Conservation (phyloP, 2,888 invertebrate species). For the Dolichomitus sp. region DNA sequence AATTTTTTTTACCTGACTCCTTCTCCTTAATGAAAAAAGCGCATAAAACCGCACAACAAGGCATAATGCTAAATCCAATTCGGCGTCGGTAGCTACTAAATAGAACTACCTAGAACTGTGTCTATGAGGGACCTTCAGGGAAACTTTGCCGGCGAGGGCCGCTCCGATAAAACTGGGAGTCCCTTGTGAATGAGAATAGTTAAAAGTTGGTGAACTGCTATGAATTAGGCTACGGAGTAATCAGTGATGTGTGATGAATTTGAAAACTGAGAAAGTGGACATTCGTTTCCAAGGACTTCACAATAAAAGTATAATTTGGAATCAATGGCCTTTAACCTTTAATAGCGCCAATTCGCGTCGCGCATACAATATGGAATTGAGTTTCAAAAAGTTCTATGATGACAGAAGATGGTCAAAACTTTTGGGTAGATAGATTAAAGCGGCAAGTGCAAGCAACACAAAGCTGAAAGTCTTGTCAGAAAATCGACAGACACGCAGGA, state of each 20-base stretch:
- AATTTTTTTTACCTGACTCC: too few relatives aligned
- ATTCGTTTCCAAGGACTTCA: not conserved
- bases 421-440: not conserved
- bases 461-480: not conserved
- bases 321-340: not conserved
- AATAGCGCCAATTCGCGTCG: not conserved
- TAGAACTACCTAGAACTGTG: constrained; percentile 23
- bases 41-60: not conserved
- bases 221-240: not conserved
- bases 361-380: not conserved
- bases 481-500: not conserved
- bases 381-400: not conserved
- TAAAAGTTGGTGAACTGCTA: not conserved
- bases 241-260: not conserved
- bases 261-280: not conserved
- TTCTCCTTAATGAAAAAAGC: too few relatives aligned
- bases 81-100: not conserved
- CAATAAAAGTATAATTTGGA: not conserved
- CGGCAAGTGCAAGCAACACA: too few relatives aligned
- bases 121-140: constrained; percentile 23
- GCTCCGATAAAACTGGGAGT: constrained; percentile 8
- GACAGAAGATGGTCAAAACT: not conserved
- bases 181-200: constrained; percentile 15
- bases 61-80: constrained; percentile 19
- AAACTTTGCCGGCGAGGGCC: constrained; percentile 7